Conservation (phyloP, 2,888 invertebrate genomes). For the Trichogramma dendrolimi region DNA sequence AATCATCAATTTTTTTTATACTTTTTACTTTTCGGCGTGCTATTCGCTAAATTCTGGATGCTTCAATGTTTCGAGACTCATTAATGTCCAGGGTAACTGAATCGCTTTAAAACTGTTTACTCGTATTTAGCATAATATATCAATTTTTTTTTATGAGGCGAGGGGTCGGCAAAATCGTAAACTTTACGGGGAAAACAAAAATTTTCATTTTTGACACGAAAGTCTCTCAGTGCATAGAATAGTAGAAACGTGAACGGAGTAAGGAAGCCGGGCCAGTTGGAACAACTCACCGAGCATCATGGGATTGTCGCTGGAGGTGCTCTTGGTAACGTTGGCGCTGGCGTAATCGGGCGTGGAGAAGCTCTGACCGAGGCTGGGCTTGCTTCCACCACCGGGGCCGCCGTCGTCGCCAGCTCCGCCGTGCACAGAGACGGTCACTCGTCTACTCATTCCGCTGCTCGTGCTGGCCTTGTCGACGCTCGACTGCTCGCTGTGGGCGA, state of each 20-base stretch:
- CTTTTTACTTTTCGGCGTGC: too few relatives aligned
- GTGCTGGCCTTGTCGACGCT: constrained; percentile 25
- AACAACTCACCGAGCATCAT: constrained; percentile 36
- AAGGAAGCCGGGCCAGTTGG: background rate
- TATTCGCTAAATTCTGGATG: too few relatives aligned
- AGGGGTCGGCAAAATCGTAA: too few relatives aligned
- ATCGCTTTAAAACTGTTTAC: too few relatives aligned
- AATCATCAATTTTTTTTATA: too few relatives aligned
- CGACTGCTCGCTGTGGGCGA: constrained; percentile 29
- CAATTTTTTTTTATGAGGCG: too few relatives aligned
- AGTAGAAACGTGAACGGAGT: constrained; percentile 4
- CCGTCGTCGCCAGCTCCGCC: constrained; percentile 33
- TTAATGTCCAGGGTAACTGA: too few relatives aligned
- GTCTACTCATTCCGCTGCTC: constrained; percentile 26
- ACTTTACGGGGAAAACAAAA: background rate
- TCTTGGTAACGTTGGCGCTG: constrained; percentile 49
- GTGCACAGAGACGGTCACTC: constrained; percentile 46
- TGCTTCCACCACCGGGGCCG: constrained; percentile 34
- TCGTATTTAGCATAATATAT: too few relatives aligned
- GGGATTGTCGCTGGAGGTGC: constrained; percentile 53
- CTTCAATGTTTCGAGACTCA: too few relatives aligned
- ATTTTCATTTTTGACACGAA: background rate
- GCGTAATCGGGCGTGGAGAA: constrained; percentile 30
- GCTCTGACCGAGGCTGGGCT: constrained; percentile 18
- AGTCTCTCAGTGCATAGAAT: too few relatives aligned